phyloP scores from a whole-genome alignment of 1,140 invertebrate genomes.

The Asobara japonica region DNA sequence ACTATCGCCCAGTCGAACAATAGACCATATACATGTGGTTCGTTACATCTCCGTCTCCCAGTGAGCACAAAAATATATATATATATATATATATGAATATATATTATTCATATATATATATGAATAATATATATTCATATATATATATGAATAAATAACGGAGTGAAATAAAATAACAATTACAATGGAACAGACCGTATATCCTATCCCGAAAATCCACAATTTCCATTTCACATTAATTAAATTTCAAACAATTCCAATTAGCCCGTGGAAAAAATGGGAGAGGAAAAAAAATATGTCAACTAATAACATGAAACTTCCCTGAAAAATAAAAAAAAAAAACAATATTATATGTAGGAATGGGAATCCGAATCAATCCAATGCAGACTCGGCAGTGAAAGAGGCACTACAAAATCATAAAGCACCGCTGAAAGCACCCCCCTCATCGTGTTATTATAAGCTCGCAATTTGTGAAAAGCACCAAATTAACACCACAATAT shows the following conservation, averaged over 20 bases:
- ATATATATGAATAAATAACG: too few species aligned
- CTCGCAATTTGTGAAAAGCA: slow-evolving; percentile 64
- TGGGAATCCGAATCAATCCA: slow-evolving; percentile 27
- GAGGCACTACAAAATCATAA: slow-evolving; percentile 38
- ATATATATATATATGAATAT: too few species aligned
- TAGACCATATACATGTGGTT: not conserved
- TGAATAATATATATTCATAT: too few species aligned
- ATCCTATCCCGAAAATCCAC: not conserved
- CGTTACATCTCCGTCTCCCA: not conserved
- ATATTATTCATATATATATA: not conserved
- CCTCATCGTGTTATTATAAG: slow-evolving; percentile 52
- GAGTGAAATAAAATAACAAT: not conserved
- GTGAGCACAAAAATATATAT: not conserved
- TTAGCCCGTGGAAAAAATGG: not conserved
- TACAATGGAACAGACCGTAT: slow-evolving; percentile 6
- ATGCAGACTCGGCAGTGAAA: slow-evolving; percentile 60
- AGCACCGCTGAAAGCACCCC: slow-evolving; percentile 57
- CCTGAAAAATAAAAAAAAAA: not conserved
- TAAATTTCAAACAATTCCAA: not conserved
- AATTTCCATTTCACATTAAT: not conserved
- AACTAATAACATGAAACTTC: not conserved
- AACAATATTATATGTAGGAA: not conserved
- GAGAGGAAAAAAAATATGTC: not conserved
- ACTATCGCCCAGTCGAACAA: not conserved
- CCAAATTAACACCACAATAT: slow-evolving; percentile 49